Evolutionary conservation across 35 echinoderm and acorn worm species (phyloP).

Genomic region (Ophioderma brevispina): DNA sequence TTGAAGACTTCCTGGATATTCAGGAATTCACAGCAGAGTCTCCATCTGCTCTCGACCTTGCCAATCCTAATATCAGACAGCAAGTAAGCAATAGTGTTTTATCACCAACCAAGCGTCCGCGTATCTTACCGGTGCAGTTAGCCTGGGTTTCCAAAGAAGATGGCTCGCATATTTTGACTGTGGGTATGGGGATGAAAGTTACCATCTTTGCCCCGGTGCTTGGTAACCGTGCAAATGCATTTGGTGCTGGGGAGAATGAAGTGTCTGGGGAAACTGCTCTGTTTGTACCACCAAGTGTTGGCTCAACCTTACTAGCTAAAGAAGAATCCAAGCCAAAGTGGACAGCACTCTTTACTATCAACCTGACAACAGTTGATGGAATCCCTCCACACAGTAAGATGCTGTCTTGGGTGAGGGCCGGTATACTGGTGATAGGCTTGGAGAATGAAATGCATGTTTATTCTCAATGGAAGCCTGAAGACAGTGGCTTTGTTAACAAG

Average conservation of each 20-base stretch:
- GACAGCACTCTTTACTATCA: constrained; percentile 71
- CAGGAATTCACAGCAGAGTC: constrained; percentile 15
- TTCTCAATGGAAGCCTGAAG: constrained; percentile 79
- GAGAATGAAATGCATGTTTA: constrained; percentile 99
- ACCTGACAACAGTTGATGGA: constrained; percentile 74
- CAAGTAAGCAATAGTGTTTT: not conserved
- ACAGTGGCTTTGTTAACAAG: constrained; percentile 6
- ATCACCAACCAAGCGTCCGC: constrained; percentile 17
- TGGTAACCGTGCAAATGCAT: constrained; percentile 10
- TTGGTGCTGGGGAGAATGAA: constrained; percentile 37
- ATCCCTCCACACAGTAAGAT: constrained; percentile 89
- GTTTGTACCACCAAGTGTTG: constrained; percentile 11
- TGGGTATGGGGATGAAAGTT: constrained; percentile 81
- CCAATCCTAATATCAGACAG: not conserved
- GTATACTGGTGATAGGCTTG: constrained; percentile 87
- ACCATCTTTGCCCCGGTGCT: constrained; percentile 74
- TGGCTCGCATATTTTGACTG: constrained; percentile 89
- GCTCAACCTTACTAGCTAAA: constrained; percentile 29
- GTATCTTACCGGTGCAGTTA: constrained; percentile 76
- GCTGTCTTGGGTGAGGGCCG: constrained; percentile 96
- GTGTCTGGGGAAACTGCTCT: constrained; percentile 22
- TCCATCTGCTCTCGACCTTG: constrained; percentile 20
- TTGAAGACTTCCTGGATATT: constrained; percentile 82
- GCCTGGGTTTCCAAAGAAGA: constrained; percentile 98
- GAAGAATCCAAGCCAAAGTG: constrained; percentile 66